Conservation (phyloP, 92 coral and sea anemone genomes). For the Umimayanthus kanabou region DNA sequence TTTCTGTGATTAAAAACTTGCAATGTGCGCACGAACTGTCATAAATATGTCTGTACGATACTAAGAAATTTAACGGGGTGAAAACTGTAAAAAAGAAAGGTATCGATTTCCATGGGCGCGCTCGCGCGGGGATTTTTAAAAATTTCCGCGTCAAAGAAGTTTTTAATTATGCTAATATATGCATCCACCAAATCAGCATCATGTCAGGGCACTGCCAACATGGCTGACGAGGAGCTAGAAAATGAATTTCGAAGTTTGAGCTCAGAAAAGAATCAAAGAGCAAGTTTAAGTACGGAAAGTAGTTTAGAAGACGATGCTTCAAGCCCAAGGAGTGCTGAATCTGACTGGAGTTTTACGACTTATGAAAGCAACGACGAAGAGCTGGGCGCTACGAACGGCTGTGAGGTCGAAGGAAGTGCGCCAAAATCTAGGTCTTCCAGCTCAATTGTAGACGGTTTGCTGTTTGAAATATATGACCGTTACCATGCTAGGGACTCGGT, state of each 20-base stretch:
- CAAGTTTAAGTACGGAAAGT: slow-evolving; percentile 75
- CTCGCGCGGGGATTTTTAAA: neutral
- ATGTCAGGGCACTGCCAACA: slow-evolving; percentile 75
- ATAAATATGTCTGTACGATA: neutral
- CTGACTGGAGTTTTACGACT: slow-evolving; percentile 91
- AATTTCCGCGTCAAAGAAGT: slow-evolving; percentile 22
- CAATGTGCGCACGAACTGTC: neutral
- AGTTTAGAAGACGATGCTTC: slow-evolving; percentile 79
- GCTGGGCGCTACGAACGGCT: slow-evolving; percentile 50
- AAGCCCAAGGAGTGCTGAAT: slow-evolving; percentile 93
- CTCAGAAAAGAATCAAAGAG: slow-evolving; percentile 64
- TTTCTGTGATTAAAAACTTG: neutral
- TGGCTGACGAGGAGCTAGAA: slow-evolving; percentile 75
- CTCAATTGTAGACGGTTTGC: slow-evolving; percentile 92
- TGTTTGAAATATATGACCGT: slow-evolving; percentile 96
- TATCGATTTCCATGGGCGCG: too few species aligned
- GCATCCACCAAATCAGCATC: slow-evolving; percentile 58
- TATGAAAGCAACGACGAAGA: slow-evolving; percentile 72
- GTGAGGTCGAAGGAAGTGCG: slow-evolving; percentile 55
- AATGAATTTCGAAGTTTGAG: slow-evolving; percentile 43
- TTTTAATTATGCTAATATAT: slow-evolving; percentile 58
- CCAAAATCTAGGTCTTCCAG: slow-evolving; percentile 66
- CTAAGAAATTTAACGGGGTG: too few species aligned
- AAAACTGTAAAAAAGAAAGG: neutral
- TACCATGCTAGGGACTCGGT: slow-evolving; percentile 93